Conservation (phyloP, 1,140 invertebrate genomes). For the Caenorhabditis remanei region DNA sequence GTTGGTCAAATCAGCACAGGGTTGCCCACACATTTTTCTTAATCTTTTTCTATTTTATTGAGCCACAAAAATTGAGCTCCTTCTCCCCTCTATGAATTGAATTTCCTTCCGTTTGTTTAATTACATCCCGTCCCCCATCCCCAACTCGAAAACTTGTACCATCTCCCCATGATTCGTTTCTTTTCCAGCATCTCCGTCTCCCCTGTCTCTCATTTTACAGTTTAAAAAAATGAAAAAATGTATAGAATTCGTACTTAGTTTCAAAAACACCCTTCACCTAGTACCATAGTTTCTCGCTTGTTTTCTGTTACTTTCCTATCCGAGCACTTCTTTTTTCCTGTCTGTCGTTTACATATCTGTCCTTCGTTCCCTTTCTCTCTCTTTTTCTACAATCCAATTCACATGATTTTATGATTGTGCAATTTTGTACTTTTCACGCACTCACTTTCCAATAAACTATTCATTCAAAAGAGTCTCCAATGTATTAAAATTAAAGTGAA, state of each 20-base stretch:
- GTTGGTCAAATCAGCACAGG: neutral
- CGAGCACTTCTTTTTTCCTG: neutral
- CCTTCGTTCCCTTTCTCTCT: neutral
- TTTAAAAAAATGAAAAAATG: neutral
- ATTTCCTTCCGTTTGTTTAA: neutral
- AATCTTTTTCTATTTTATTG: conserved; percentile 29
- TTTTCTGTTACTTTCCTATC: neutral
- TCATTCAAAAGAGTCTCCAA: too few relatives aligned
- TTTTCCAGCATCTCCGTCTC: conserved; percentile 21
- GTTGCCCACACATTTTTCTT: neutral
- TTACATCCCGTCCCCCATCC: neutral
- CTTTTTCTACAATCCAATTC: neutral
- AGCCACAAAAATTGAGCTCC: conserved; percentile 39
- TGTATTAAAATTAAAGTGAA: too few relatives aligned
- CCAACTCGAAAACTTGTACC: neutral
- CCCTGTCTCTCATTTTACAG: neutral
- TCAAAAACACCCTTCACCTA: neutral
- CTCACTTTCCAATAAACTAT: too few relatives aligned
- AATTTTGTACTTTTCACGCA: neutral
- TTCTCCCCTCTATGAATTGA: conserved; percentile 8
- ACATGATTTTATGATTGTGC: neutral
- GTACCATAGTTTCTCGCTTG: too few relatives aligned
- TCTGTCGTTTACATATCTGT: conserved; percentile 36
- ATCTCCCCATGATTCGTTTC: conserved; percentile 47
- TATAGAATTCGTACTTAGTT: neutral